Evolutionary conservation across 1,140 invertebrate species (phyloP).

Genomic region (Oryctes rhinoceros): DNA sequence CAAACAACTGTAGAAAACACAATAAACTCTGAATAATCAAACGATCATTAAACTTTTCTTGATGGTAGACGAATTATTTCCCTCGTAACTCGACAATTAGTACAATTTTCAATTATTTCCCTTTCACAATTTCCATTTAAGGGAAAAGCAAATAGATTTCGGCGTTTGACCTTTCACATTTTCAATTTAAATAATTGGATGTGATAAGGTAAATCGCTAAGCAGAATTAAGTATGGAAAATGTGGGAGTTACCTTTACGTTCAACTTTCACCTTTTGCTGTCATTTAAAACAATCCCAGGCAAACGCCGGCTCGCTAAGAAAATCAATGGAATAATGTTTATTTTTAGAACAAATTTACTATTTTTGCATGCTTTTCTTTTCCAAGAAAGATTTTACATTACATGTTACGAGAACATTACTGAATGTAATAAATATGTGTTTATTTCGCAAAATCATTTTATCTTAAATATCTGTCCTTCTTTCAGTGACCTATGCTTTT

Average conservation of each 20-base stretch:
- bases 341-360: conserved; percentile 29
- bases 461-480: too few relatives aligned
- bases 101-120: too few relatives aligned
- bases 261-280: conserved; percentile 32
- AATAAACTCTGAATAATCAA: too few relatives aligned
- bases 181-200: not conserved
- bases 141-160: too few relatives aligned
- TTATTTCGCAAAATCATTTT: too few relatives aligned
- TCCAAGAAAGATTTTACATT: not conserved
- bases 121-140: too few relatives aligned
- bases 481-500: too few relatives aligned
- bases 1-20: too few relatives aligned
- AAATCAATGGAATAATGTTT: conserved; percentile 2
- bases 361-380: conserved; percentile 21
- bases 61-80: too few relatives aligned
- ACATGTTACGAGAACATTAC: not conserved
- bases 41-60: too few relatives aligned
- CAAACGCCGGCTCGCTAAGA: not conserved
- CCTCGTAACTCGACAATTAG: too few relatives aligned
- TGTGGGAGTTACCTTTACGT: conserved; percentile 29
- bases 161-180: not conserved
- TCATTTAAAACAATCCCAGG: conserved; percentile 2
- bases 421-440: too few relatives aligned
- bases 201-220: not conserved
- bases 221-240: not conserved